Conservation (phyloP, 1,140 invertebrate genomes). For the Bombus picipes region DNA sequence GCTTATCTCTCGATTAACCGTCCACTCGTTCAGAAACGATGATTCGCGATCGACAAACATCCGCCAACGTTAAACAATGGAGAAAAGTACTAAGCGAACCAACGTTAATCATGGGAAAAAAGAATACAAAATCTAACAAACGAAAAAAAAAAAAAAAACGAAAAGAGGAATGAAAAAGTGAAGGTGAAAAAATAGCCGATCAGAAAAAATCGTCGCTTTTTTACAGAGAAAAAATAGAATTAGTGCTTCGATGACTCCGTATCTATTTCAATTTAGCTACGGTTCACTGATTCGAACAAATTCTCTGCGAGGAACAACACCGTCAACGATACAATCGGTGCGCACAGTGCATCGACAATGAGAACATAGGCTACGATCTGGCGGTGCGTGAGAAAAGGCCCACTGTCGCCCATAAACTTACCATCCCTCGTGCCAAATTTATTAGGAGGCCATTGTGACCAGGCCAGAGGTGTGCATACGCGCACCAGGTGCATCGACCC, state of each 20-base stretch:
- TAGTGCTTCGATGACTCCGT: not conserved
- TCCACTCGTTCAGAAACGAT: conserved; percentile 20
- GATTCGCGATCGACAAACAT: not conserved
- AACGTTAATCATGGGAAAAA: not conserved
- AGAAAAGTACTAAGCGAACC: not conserved
- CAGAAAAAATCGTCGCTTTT: not conserved
- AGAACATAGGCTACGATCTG: conserved; percentile 22
- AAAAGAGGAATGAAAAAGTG: not conserved
- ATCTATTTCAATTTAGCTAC: conserved; percentile 28
- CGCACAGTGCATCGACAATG: conserved; percentile 45
- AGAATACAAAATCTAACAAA: not conserved
- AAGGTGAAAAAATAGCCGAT: not conserved
- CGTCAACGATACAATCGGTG: conserved; percentile 28
- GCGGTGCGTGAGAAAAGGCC: conserved; percentile 67
- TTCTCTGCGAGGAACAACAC: conserved; percentile 14
- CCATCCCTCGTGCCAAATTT: conserved; percentile 59
- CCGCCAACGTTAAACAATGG: not conserved
- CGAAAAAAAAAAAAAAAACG: not conserved
- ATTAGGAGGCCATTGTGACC: conserved; percentile 65
- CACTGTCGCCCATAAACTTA: conserved; percentile 60
- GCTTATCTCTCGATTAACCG: conserved; percentile 45
- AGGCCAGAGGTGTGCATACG: conserved; percentile 57
- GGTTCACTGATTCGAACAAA: conserved; percentile 15
- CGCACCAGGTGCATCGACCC: conserved; percentile 68
- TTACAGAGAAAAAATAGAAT: not conserved